These are phyloP conservation scores for Apantesis nais DNA, from an alignment of 2,888 invertebrate genomes.

Conservation along the genomic window DNA sequence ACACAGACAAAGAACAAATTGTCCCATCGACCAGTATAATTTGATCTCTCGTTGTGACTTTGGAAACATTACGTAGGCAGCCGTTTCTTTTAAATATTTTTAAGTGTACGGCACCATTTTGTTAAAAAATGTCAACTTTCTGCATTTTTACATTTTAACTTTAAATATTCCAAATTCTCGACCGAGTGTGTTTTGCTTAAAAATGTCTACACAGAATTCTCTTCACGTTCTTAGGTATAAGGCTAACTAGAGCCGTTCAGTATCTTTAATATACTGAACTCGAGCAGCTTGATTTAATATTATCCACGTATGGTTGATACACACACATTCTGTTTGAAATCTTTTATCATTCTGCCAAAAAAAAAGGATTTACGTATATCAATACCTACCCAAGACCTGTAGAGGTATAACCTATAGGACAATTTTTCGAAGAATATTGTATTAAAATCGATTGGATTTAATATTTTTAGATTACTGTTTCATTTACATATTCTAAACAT, in stretches of 20 bases:
- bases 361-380: neutral
- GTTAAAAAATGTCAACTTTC: neutral
- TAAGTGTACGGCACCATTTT: neutral
- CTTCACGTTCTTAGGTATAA: neutral
- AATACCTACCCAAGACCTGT: neutral
- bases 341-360: neutral
- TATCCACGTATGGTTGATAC: neutral
- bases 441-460: neutral
- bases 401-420: neutral
- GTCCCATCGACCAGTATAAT: neutral
- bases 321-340: neutral
- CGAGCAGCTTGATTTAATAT: neutral
- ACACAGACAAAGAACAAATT: no score
- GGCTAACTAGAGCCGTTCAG: neutral
- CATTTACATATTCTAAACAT: neutral
- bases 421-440: neutral
- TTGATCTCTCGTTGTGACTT: neutral
- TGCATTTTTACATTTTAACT: neutral
- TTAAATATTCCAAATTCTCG: no score
- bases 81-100: neutral
- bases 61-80: neutral
- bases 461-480: no score
- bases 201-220: neutral
- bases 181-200: neutral
- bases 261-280: neutral